Percentiles rank a stretch among this genome's conserved stretches.
phyloP scores from a whole-genome alignment of 2,888 invertebrate genomes.

The Sussaba pulchella region DNA sequence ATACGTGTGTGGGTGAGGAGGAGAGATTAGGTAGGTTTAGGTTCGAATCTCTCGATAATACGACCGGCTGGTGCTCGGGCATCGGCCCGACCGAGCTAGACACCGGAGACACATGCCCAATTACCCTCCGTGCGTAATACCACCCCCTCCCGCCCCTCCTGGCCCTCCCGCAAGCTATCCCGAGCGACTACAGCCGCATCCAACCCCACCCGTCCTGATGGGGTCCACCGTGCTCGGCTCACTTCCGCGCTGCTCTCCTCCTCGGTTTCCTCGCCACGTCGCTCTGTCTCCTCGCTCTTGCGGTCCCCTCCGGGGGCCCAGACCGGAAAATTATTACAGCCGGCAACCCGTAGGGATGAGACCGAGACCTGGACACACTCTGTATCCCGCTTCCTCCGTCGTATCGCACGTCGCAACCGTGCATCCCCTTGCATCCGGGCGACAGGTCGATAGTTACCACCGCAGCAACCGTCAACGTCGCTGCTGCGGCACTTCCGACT shows the following conservation, averaged over 20 bases:
- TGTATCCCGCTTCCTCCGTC: constrained; percentile 6
- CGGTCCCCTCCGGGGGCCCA: constrained; percentile 62
- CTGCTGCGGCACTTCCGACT: too few species aligned
- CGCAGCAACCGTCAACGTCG: too few species aligned
- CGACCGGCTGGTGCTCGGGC: constrained; percentile 62
- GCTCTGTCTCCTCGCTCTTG: constrained; percentile 47
- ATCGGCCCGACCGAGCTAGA: constrained; percentile 40
- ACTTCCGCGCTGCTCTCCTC: constrained; percentile 34
- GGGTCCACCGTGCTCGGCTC: constrained; percentile 18
- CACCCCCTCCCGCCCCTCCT: too few species aligned
- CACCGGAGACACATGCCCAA: constrained; percentile 65
- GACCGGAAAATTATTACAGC: constrained; percentile 70
- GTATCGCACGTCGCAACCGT: constrained; percentile 7
- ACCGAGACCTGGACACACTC: constrained; percentile 60
- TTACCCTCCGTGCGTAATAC: constrained; percentile 63
- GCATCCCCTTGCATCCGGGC: constrained; percentile 9
- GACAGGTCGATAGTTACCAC: constrained; percentile 58
- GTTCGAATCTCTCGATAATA: constrained; percentile 70
- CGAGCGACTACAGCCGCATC: constrained; percentile 24
- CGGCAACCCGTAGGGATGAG: constrained; percentile 56
- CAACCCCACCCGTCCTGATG: constrained; percentile 15
- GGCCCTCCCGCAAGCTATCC: constrained; percentile 33
- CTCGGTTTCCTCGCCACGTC: constrained; percentile 29
- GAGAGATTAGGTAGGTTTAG: constrained; percentile 70
- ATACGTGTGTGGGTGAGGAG: constrained; percentile 36